Percentiles rank a stretch among this genome's conserved stretches.
These are phyloP conservation scores for Pycnomerus fuliginosus DNA, from an alignment of 2,888 invertebrate genomes.

Conservation along the genomic window DNA sequence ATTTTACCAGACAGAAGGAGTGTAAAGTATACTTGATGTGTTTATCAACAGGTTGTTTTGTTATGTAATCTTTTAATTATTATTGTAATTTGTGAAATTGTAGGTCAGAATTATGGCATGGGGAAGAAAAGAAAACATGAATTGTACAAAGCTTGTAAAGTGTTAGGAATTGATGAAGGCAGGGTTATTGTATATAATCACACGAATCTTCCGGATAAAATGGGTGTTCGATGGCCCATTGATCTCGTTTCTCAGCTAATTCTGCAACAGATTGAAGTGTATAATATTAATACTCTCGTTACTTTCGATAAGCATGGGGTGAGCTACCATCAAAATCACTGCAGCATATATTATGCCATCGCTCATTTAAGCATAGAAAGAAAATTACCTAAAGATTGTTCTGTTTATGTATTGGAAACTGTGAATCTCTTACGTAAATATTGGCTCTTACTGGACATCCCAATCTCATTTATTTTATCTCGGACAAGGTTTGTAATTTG, in stretches of 20 bases:
- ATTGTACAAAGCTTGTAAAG: constrained; percentile 75
- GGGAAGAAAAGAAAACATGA: constrained; percentile 69
- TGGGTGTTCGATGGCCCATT: constrained; percentile 73
- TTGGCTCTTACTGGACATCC: constrained; percentile 78
- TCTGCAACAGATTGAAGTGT: constrained; percentile 66
- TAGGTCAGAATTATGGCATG: constrained; percentile 52
- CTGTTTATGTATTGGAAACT: constrained; percentile 80
- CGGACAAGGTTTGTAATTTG: constrained; percentile 66
- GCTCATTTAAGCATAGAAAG: constrained; percentile 76
- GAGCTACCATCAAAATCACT: constrained; percentile 91
- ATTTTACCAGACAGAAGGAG: constrained; percentile 62
- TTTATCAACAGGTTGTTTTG: constrained; percentile 71
- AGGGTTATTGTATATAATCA: constrained; percentile 74
- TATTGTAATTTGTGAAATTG: constrained; percentile 13
- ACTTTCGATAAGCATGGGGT: constrained; percentile 95
- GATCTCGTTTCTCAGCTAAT: constrained; percentile 65
- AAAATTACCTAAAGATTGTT: constrained; percentile 66
- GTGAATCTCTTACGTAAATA: constrained; percentile 87
- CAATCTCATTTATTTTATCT: constrained; percentile 75
- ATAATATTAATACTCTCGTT: constrained; percentile 80
- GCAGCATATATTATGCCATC: constrained; percentile 78
- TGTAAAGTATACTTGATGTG: constrained; percentile 79
- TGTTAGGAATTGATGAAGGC: constrained; percentile 75
- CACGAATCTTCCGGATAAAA: constrained; percentile 75
- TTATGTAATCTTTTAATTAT: constrained; percentile 6